Evolutionary conservation across 2,797 vertebrate species (phyloP), one percentile per base, ranked within the genome.

Genomic region (Microchirus variegatus): DNA sequence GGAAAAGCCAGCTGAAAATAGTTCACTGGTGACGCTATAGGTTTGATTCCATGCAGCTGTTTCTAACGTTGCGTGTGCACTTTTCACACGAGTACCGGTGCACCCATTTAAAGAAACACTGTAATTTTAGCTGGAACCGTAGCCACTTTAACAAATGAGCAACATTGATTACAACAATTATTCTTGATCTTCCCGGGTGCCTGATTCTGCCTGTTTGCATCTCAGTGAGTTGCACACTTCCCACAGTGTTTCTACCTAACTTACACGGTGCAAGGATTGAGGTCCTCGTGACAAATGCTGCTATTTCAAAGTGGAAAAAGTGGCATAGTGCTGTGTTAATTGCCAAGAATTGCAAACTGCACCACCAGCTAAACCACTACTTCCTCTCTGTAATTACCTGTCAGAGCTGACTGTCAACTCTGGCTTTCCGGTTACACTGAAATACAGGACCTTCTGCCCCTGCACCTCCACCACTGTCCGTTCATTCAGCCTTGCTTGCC

Each of bases 331-430:
- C 40, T 14, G 40, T 14, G 11, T 14, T 78, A 72, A 81, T 75
- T 71, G 67, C 10, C 19, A 45, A 48, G 35, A 61, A 31, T 31
- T 6, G 31, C 31, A 22, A 48, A n/a, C 12, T 26, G 1, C 35
- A 45, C 38, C 15, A 5, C 1, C 1, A 56, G 11, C 11, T 50
- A 1, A 26, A 56, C 57, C 51, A 36, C 31, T 38, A 3, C 69
- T 44, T 48, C 49, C 53, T 63, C 64, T 42, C 54, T 61, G 59
- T 88, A 87, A 89, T 88, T 83, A 85, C 77, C 83, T 84, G 80
- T 81, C 80, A 81, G 54, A 42, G 55, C 35, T 49, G 26, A 59
- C 49, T 67, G 60, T 83, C 71, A 56, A 46, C 58, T 18, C 10
- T 31, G 58, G 43, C 60, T 68, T 68, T 60, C 50, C 59, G 15